Evolutionary conservation across 2,888 invertebrate species (phyloP), one percentile per base, ranked within the genome.

Genomic region (Drosophila villosipedis): DNA sequence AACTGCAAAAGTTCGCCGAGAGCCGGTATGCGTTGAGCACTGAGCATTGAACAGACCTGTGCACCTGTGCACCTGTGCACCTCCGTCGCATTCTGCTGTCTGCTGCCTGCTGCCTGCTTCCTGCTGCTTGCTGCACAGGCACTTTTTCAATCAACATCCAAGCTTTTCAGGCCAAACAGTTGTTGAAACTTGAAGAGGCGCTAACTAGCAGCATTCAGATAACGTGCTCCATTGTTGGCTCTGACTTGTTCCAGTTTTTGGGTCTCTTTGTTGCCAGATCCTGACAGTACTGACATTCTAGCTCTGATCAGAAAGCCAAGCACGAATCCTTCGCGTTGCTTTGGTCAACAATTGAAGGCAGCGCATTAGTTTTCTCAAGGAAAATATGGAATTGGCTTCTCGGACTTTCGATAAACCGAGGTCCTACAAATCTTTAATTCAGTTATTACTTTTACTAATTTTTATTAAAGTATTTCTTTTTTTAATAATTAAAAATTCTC

Each of bases 161-260:
- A 59, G 72, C 64, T 50, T 12, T 57, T 55, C 39, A n/a, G 68
- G 64, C 53, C 67, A 76, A 72, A 50, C 35, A 67, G 68, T 61
- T 71, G 62, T 60, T 59, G 30, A 59, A 70, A 67, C 66, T 67
- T 71, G 53, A 50, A 74, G 68, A 61, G 63, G 73, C 84, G 70
- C 88, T 83, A 83, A 83, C 85, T 84, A 88, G 70, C 68, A 58
- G 68, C 75, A 78, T 84, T 84, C 70, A 73, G 52, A 52, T 69
- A 65, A 82, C 73, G 73, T 82, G 84, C 58, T 41, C 49, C 78
- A 63, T 81, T 80, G 84, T 74, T 64, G 62, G 6, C 70, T 50
- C 57, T 65, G 81, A 73, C 69, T 59, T 71, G 25, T 39, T 41
- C 33, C 22, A 43, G 30, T 62, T 60, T 55, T 43, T 25, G 9